A percentile compares a stretch with the other conserved stretches of the same genome.
Evolutionary conservation across 2,888 invertebrate species (phyloP).

Genomic region (Pterostichus niger): DNA sequence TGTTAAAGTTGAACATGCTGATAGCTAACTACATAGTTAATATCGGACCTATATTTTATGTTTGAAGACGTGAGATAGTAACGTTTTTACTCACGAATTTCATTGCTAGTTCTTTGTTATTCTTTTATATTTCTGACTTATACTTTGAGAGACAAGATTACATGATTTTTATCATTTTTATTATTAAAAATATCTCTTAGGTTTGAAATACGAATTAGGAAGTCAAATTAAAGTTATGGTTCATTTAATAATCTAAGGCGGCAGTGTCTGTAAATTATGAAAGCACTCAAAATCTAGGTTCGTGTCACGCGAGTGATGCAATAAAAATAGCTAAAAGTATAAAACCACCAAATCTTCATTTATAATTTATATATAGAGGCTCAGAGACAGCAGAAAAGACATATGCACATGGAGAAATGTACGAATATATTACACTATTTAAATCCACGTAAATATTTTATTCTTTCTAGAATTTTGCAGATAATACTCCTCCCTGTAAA

Average conservation of each 20-base stretch:
- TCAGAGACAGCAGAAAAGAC: constrained; percentile 1
- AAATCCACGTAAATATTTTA: constrained; percentile 33
- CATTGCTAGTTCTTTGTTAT: too few relatives aligned
- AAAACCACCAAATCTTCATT: constrained; percentile 29
- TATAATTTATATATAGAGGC: constrained; percentile 2
- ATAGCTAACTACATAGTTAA: too few relatives aligned
- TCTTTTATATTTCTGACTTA: too few relatives aligned
- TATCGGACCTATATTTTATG: too few relatives aligned
- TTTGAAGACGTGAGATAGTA: too few relatives aligned
- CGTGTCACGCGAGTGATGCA: background rate
- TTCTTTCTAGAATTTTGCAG: constrained; percentile 25
- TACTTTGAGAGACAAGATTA: too few relatives aligned
- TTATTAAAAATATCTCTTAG: too few relatives aligned
- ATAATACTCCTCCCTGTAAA: constrained; percentile 11
- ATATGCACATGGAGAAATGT: constrained; percentile 27
- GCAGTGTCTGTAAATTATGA: background rate
- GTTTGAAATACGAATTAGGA: too few relatives aligned
- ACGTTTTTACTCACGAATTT: too few relatives aligned
- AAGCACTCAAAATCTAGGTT: constrained; percentile 12
- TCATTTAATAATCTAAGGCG: background rate
- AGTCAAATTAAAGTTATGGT: too few relatives aligned
- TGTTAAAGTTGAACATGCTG: too few relatives aligned
- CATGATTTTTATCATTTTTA: too few relatives aligned
- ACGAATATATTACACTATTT: constrained; percentile 36
- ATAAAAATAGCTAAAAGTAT: constrained; percentile 21